A percentile compares a stretch with the other conserved stretches of the same genome.
phyloP scores from a whole-genome alignment of 2,113 vertebrate genomes.

The Zeus faber region DNA sequence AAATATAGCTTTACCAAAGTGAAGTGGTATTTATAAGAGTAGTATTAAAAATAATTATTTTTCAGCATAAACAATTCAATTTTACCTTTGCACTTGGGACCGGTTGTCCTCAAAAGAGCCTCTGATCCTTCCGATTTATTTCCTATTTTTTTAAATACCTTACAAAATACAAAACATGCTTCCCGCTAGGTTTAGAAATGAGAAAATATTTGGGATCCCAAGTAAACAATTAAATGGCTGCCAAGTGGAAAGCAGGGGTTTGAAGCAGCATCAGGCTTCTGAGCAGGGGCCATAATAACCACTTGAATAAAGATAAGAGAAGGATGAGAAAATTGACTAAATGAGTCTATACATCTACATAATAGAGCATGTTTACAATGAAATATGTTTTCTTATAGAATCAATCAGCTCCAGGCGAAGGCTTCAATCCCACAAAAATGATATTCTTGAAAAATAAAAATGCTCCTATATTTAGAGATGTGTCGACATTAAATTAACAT shows the following conservation, averaged over 20 bases:
- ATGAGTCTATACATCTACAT: background rate
- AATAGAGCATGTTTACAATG: conserved; percentile 1
- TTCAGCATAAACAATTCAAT: too few relatives aligned
- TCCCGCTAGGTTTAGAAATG: too few relatives aligned
- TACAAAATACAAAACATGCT: too few relatives aligned
- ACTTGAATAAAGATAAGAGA: background rate
- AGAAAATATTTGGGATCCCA: too few relatives aligned
- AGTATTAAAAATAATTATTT: too few relatives aligned
- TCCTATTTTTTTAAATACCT: too few relatives aligned
- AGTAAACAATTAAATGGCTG: background rate
- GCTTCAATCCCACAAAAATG: conserved; percentile 25
- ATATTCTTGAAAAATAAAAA: too few relatives aligned
- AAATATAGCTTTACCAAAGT: too few relatives aligned
- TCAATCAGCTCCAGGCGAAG: conserved; percentile 29
- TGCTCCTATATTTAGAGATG: conserved; percentile 28
- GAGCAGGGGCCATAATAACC: conserved; percentile 10
- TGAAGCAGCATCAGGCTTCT: background rate
- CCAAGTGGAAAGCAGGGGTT: background rate
- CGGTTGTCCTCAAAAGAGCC: too few relatives aligned
- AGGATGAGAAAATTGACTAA: background rate
- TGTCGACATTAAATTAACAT: background rate
- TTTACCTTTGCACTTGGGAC: too few relatives aligned
- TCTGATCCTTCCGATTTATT: too few relatives aligned
- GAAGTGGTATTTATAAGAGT: too few relatives aligned
- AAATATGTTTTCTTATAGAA: conserved; percentile 17